These are phyloP conservation scores for Struthidea cinerea DNA, from an alignment of 2,113 vertebrate genomes.

Conservation along the genomic window DNA sequence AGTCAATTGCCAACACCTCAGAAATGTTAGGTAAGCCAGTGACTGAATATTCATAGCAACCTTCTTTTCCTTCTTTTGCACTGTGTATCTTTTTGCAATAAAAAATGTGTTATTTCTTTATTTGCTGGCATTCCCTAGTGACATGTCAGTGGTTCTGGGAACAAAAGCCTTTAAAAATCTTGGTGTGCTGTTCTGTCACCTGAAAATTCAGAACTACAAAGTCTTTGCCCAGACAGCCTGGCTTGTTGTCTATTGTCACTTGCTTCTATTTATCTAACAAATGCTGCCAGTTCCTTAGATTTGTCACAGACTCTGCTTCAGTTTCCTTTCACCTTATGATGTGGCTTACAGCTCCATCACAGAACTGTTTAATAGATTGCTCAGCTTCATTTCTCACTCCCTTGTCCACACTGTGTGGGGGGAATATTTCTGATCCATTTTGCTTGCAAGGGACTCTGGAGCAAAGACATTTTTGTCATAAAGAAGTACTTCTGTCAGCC, in stretches of 20 bases:
- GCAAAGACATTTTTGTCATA: not conserved
- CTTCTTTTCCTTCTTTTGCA: not conserved
- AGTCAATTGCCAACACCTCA: not conserved
- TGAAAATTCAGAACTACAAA: not conserved
- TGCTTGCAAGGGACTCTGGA: not conserved
- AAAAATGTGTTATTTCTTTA: not conserved
- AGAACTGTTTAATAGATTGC: not conserved
- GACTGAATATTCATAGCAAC: not conserved
- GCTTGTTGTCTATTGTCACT: constrained; percentile 1
- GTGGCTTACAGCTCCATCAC: not conserved
- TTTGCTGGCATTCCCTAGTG: not conserved
- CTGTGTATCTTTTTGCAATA: not conserved
- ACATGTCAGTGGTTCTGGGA: not conserved
- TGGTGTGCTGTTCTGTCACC: not conserved
- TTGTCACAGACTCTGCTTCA: not conserved
- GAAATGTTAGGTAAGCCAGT: not conserved
- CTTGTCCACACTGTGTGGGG: not conserved
- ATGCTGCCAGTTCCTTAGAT: not conserved
- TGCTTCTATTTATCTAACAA: constrained; percentile 24
- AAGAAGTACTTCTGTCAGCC: not conserved
- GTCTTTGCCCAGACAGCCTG: not conserved
- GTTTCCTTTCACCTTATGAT: constrained; percentile 14
- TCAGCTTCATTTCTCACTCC: constrained; percentile 27
- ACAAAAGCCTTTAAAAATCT: not conserved
- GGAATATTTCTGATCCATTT: constrained; percentile 27